phyloP scores from a whole-genome alignment of 2,888 invertebrate genomes.

The Pollenia amentaria region DNA sequence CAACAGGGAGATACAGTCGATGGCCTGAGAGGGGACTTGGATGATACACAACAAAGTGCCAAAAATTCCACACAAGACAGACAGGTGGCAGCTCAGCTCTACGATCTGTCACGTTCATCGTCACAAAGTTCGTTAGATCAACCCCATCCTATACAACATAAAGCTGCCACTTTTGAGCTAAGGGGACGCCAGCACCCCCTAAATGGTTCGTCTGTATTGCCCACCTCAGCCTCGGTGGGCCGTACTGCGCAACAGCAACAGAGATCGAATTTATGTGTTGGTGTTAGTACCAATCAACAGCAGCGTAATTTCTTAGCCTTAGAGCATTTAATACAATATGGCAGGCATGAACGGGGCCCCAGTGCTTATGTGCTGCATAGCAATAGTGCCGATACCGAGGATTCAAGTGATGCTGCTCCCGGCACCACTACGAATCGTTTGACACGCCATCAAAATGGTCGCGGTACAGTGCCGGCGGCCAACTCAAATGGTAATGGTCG shows the following conservation, averaged over 20 bases:
- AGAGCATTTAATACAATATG: constrained; percentile 81
- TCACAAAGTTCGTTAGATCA: constrained; percentile 79
- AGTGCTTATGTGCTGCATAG: constrained; percentile 80
- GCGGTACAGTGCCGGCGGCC: constrained; percentile 82
- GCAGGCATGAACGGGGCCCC: constrained; percentile 77
- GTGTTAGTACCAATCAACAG: constrained; percentile 73
- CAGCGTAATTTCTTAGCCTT: constrained; percentile 82
- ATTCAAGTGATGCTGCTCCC: constrained; percentile 80
- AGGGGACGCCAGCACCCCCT: constrained; percentile 74
- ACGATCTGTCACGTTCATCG: constrained; percentile 77
- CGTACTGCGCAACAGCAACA: constrained; percentile 75
- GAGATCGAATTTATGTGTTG: constrained; percentile 75
- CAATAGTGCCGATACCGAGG: constrained; percentile 81
- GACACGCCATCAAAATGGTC: constrained; percentile 78
- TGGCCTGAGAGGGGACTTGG: constrained; percentile 72
- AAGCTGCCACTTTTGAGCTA: constrained; percentile 82
- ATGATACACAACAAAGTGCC: constrained; percentile 72
- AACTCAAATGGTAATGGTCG: constrained; percentile 74
- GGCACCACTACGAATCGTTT: constrained; percentile 72
- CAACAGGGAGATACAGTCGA: constrained; percentile 76
- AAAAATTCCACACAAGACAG: constrained; percentile 71
- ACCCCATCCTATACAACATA: constrained; percentile 79
- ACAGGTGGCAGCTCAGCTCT: constrained; percentile 76
- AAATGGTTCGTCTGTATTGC: constrained; percentile 70
- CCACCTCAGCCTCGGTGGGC: constrained; percentile 80